A percentile compares a stretch with the other conserved stretches of the same genome.
Evolutionary conservation across 2,797 vertebrate species (phyloP).

Genomic region (Spea hammondii): DNA sequence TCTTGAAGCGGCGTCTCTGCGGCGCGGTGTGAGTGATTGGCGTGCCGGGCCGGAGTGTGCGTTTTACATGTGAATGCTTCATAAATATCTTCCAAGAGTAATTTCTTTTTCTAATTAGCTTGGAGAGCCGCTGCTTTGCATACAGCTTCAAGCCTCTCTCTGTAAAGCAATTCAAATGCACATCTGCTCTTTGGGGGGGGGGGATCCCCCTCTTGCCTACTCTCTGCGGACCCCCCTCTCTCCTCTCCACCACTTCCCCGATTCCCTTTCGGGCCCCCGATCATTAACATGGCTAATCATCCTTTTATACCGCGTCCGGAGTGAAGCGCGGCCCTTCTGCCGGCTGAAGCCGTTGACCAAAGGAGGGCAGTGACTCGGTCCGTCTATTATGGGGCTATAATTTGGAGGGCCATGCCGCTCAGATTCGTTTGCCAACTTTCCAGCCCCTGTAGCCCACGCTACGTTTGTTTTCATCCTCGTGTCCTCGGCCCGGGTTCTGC

Average conservation of each 20-base stretch:
- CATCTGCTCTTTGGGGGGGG: conserved; percentile 56
- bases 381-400: too few species aligned
- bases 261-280: conserved; percentile 55
- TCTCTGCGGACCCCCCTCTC: conserved; percentile 5
- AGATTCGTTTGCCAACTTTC: too few species aligned
- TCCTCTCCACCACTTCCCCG: conserved; percentile 52
- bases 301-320: conserved; percentile 31
- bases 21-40: not conserved
- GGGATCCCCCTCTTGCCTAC: not conserved
- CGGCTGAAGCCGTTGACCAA: not conserved
- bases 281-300: conserved; percentile 61
- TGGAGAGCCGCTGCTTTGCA: conserved; percentile 54
- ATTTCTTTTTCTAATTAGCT: conserved; percentile 56
- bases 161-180: conserved; percentile 59
- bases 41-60: conserved; percentile 7
- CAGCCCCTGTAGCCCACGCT: too few species aligned
- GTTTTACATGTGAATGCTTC: conserved; percentile 59
- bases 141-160: conserved; percentile 58
- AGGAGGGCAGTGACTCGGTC: too few species aligned
- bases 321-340: conserved; percentile 45
- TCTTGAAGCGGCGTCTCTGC: not conserved
- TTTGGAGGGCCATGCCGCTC: too few species aligned
- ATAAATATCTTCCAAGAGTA: conserved; percentile 62
- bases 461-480: too few species aligned
- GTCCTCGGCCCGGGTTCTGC: too few species aligned